Evolutionary conservation across 2,113 vertebrate species (phyloP), one percentile per base, ranked within the genome.

Genomic region (Eupsittula cactorum): DNA sequence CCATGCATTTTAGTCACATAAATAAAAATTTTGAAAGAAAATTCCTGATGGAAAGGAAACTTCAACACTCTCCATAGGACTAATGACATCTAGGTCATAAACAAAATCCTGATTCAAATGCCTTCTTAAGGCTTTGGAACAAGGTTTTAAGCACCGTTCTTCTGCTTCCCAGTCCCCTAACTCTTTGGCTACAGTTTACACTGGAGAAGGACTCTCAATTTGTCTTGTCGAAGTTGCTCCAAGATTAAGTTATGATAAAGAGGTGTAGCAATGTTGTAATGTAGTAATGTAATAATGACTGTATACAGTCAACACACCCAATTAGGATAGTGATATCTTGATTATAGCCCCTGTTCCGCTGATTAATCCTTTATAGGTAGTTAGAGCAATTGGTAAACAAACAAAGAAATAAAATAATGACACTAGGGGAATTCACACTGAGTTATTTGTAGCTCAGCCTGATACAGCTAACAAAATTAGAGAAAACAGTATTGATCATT

Each of bases 61-160:
- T 17, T 42, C 23, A 23, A 6, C 1, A 1, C 9, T 27, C 29
- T 70, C 41, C 37, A 4, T 0, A 41, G 37, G 28, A 68, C 31
- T 29, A 19, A 46, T 10, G 27, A 28, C 46, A 49, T 14, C 7
- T 17, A 33, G 10, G 20, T 73, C 31, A n/a, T 4, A 17, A 33
- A 42, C 29, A 76, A 69, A 50, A 3, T 6, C 33, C 11, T 67
- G 5, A 15, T 52, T 60, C n/a, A 73, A 86, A 76, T 24, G 19
- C 3, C 24, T 15, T 46, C 18, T 33, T 41, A 25, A 62, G 37
- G 12, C 13, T 39, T 7, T 27, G 24, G 13, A 67, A 8, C 10
- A 77, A n/a, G n/a, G 24, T 53, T 62, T 82, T 37, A 47, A 69
- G 41, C 16, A 12, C 3, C 13, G 25, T 13, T 28, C 33, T 79